Conservation (phyloP, 23 tunicate genomes). For the Trididemnum clinides region DNA sequence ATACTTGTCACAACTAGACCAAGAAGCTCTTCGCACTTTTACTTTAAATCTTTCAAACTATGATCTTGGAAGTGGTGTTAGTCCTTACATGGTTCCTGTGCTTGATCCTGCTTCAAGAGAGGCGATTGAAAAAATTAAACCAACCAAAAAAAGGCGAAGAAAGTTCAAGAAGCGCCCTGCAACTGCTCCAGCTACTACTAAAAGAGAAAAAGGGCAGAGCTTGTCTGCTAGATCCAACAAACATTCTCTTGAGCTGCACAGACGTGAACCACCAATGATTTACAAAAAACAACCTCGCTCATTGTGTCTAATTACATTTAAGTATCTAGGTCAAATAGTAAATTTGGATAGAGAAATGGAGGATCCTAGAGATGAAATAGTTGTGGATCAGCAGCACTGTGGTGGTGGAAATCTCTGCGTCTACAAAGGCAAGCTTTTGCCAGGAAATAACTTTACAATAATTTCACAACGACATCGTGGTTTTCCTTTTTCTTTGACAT, state of each 20-base stretch:
- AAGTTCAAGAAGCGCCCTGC: conserved; percentile 37
- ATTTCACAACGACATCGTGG: conserved; percentile 92
- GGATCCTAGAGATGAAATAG: conserved; percentile 90
- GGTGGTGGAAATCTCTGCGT: conserved; percentile 97
- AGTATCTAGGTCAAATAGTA: conserved; percentile 85
- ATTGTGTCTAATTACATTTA: conserved; percentile 72
- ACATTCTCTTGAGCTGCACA: conserved; percentile 71
- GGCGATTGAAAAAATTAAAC: conserved; percentile 11
- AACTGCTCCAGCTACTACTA: conserved; percentile 23
- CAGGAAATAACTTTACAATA: conserved; percentile 77
- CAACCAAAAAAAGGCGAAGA: neutral
- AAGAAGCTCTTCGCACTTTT: conserved; percentile 81
- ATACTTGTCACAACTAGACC: conserved; percentile 69
- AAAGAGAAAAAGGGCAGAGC: neutral
- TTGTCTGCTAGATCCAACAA: neutral
- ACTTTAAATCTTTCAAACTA: conserved; percentile 67
- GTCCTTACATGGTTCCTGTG: conserved; percentile 80
- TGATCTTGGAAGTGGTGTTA: conserved; percentile 90
- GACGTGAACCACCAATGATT: conserved; percentile 93
- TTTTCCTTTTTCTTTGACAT: conserved; percentile 90
- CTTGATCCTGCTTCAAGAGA: conserved; percentile 66
- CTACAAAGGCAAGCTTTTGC: conserved; percentile 69
- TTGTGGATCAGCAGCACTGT: conserved; percentile 93
- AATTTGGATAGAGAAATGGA: conserved; percentile 81
- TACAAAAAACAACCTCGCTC: conserved; percentile 60